Evolutionary conservation across 2,113 vertebrate genomes (phyloP).

Genomic region (Cromileptes altivelis): DNA sequence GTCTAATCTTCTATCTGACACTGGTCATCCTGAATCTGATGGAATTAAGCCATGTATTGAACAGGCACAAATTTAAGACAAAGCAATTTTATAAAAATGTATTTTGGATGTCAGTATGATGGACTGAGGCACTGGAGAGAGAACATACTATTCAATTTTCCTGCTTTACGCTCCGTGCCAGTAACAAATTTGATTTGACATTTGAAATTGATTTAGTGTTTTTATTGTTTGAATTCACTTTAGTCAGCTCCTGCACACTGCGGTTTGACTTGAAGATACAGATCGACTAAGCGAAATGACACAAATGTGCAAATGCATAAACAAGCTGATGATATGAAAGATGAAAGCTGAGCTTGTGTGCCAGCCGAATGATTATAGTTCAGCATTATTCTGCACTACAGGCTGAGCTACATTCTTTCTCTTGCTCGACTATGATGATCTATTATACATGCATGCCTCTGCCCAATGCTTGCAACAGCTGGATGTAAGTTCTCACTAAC

Average conservation of each 20-base stretch:
- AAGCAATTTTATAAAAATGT: slow-evolving; percentile 18
- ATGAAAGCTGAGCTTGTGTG: not conserved
- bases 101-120: slow-evolving; percentile 24
- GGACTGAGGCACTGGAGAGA: not conserved
- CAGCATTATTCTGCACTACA: not conserved
- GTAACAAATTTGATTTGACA: slow-evolving; percentile 26
- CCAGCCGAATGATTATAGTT: slow-evolving; percentile 4
- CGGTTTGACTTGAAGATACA: not conserved
- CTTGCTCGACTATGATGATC: no score
- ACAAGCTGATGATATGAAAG: not conserved
- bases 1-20: not conserved
- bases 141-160: slow-evolving; percentile 6
- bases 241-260: not conserved
- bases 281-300: not conserved
- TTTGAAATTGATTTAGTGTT: slow-evolving; percentile 10
- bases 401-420: no score
- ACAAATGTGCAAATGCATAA: not conserved
- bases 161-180: not conserved
- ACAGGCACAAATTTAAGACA: slow-evolving; percentile 32
- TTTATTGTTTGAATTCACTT: slow-evolving; percentile 9
- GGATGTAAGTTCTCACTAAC: no score
- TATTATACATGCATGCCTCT: no score
- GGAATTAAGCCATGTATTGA: slow-evolving; percentile 10
- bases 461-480: no score
- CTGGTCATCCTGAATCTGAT: slow-evolving; percentile 24